Evolutionary conservation across 1,140 invertebrate species (phyloP).

Genomic region (Drosophila athabasca): DNA sequence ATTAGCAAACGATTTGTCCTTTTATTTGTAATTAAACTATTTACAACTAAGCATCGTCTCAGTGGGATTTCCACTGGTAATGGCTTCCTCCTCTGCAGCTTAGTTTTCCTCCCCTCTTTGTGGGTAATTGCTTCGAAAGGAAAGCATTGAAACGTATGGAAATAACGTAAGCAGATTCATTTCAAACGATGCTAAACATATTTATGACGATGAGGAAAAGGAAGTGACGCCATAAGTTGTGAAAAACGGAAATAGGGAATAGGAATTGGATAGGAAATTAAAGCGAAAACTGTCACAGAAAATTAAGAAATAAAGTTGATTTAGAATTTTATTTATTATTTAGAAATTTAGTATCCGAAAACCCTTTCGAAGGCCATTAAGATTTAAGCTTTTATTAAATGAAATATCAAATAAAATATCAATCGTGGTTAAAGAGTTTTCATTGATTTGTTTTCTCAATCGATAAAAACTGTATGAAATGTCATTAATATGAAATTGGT

Average conservation of each 20-base stretch:
- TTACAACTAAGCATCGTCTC: slow-evolving; percentile 61
- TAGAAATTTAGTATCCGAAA: too few species aligned
- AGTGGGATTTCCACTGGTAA: slow-evolving; percentile 45
- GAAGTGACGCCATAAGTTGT: too few species aligned
- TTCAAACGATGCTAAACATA: slow-evolving; percentile 4
- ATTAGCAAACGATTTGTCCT: slow-evolving; percentile 68
- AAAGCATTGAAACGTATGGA: slow-evolving; percentile 14
- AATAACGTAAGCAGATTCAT: slow-evolving; percentile 31
- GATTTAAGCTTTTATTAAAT: too few species aligned
- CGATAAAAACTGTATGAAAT: too few species aligned
- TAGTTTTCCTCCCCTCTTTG: slow-evolving; percentile 7
- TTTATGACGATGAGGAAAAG: too few species aligned
- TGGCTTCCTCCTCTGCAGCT: slow-evolving; percentile 20
- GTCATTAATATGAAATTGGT: too few species aligned
- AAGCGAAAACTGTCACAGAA: not conserved
- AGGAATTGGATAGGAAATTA: too few species aligned
- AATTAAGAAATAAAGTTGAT: not conserved
- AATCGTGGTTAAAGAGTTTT: too few species aligned
- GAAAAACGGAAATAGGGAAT: not conserved
- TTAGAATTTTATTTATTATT: too few species aligned
- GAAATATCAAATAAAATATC: too few species aligned
- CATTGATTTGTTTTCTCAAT: too few species aligned
- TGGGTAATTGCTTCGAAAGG: slow-evolving; percentile 19
- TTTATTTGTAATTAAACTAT: slow-evolving; percentile 70
- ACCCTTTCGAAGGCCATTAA: too few species aligned